Evolutionary conservation across 2,113 vertebrate species (phyloP).

Genomic region (Tricholaema leucomelas): DNA sequence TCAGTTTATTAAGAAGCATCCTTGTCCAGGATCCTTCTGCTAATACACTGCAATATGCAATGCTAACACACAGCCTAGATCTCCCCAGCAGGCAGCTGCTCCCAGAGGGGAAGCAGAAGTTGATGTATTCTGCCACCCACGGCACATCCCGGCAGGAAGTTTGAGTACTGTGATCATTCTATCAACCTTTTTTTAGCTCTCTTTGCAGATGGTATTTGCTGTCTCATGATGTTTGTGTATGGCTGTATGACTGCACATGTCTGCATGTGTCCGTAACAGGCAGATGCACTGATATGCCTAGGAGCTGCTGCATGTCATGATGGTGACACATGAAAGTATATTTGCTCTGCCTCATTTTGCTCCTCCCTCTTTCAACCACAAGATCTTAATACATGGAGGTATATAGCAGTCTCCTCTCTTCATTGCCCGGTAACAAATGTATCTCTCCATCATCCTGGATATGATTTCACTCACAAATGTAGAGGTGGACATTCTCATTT

Average conservation of each 20-base stretch:
- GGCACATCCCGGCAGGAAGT: neutral
- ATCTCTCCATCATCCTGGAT: neutral
- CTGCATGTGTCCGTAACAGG: neutral
- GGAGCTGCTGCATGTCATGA: neutral
- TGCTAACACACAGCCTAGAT: neutral
- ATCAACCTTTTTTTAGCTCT: neutral
- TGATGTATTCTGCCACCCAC: slow-evolving; percentile 9
- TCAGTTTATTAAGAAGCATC: neutral
- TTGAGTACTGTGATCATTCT: neutral
- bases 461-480: neutral
- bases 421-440: neutral
- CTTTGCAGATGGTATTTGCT: neutral
- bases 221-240: neutral
- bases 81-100: slow-evolving; percentile 23
- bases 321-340: neutral
- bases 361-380: neutral
- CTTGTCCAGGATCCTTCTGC: slow-evolving; percentile 3
- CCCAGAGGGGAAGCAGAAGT: neutral
- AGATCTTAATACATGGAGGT: neutral
- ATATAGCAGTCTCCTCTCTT: neutral
- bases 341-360: neutral
- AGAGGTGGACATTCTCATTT: neutral
- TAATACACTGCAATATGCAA: neutral
- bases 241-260: neutral
- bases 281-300: neutral